Evolutionary conservation across 2,888 invertebrate species (phyloP).

Genomic region (Pseudococcus longispinus): DNA sequence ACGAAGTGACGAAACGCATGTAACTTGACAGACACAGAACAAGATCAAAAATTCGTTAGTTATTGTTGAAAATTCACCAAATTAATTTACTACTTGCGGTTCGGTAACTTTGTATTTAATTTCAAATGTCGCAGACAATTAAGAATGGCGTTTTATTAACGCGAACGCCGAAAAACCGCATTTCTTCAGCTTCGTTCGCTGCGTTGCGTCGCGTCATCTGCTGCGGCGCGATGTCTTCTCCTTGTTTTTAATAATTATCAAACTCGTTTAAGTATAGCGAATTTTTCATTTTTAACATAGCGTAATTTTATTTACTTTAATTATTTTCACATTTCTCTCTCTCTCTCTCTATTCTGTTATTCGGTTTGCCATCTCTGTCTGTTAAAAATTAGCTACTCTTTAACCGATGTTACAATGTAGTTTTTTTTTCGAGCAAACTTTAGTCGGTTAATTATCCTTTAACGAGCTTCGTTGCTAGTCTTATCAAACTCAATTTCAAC

Average conservation of each 20-base stretch:
- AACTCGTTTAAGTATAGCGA: neutral
- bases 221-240: neutral
- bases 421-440: no score
- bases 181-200: neutral
- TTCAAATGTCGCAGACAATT: slow-evolving; percentile 22
- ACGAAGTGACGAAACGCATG: no score
- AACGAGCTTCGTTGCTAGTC: no score
- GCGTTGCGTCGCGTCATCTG: neutral
- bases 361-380: neutral
- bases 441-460: no score
- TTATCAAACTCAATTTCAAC: no score
- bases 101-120: slow-evolving; percentile 12
- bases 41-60: neutral
- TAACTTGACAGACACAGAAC: neutral
- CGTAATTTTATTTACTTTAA: neutral
- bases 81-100: neutral
- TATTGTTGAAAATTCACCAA: neutral
- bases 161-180: neutral
- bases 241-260: slow-evolving; percentile 20
- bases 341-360: neutral
- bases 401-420: neutral
- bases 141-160: neutral
- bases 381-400: neutral
- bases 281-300: neutral
- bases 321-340: neutral